Conservation (phyloP, 2,113 vertebrate genomes). For the human region GRCh38 chr2:134301001-134301500, state of each 20-base stretch:
- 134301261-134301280: background rate
- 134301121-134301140: background rate
- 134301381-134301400: background rate
- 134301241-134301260: background rate
- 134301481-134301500: background rate
- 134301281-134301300: conserved; percentile 19
- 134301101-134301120: background rate
- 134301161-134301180: background rate
- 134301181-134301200: background rate
- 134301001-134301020: background rate
- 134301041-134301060: background rate
- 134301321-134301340: background rate
- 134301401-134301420: background rate
- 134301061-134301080: background rate
- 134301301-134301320: background rate
- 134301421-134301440: background rate
- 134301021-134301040: background rate
- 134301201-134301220: background rate
- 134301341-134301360: background rate
- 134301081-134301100: background rate
- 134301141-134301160: background rate
- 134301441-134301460: background rate
- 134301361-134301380: background rate
- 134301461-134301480: background rate
- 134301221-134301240: background rate